Conservation (phyloP, 2,113 vertebrate species). For the Elgaria multicarinata region DNA sequence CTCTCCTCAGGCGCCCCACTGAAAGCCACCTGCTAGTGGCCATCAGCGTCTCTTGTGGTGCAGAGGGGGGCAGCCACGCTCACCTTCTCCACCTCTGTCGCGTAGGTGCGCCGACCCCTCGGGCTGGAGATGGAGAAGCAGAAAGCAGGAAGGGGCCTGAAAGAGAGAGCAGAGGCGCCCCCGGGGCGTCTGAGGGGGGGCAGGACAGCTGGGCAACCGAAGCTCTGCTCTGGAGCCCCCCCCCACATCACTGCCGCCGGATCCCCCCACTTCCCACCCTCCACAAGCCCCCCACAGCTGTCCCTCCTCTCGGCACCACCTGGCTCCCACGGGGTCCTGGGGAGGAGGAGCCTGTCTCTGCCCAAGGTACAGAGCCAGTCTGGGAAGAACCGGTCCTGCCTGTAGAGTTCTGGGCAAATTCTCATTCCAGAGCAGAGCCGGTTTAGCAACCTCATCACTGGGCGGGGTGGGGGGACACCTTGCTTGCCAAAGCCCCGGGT, state of each 20-base stretch:
- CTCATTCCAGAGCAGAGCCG: no score
- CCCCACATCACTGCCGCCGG: background rate
- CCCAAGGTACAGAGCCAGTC: background rate
- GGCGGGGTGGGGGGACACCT: no score
- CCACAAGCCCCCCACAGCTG: background rate
- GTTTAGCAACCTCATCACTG: no score
- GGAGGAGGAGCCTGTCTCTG: background rate
- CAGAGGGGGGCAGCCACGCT: no score
- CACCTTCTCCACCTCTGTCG: slow-evolving; percentile 72
- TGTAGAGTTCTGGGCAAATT: no score
- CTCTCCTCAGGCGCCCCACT: no score
- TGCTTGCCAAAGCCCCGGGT: no score
- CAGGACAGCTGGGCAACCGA: background rate
- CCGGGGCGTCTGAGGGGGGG: rapidly evolving
- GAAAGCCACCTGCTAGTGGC: no score
- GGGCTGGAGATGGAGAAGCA: slow-evolving; percentile 41
- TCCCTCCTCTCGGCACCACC: background rate
- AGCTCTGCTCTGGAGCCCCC: background rate
- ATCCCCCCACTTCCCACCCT: background rate
- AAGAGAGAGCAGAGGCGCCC: slow-evolving; percentile 1
- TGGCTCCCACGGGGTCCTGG: no score
- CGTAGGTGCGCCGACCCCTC: slow-evolving; percentile 56
- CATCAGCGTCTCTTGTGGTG: no score
- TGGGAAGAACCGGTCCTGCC: no score
- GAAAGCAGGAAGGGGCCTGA: slow-evolving; percentile 60